phyloP scores from a whole-genome alignment of 2,888 invertebrate genomes.

The Eledone cirrhosa region DNA sequence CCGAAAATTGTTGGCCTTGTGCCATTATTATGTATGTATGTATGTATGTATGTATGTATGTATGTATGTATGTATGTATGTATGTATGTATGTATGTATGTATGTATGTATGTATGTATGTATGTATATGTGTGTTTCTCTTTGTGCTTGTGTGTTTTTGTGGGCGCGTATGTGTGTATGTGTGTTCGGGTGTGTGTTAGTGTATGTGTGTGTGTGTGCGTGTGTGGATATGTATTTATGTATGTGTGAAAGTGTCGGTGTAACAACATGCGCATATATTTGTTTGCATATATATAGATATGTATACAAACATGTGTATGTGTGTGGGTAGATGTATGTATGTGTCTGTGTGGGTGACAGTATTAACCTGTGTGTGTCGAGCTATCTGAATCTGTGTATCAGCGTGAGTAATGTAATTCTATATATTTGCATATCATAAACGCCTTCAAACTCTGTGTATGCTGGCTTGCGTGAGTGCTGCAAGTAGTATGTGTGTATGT shows the following conservation, averaged over 20 bases:
- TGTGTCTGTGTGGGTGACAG: neutral
- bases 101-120: neutral
- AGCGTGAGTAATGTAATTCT: too few relatives aligned
- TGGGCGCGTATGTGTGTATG: too few relatives aligned
- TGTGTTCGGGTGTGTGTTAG: neutral
- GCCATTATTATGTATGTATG: too few relatives aligned
- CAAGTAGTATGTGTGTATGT: too few relatives aligned
- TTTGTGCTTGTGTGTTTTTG: too few relatives aligned
- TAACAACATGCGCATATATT: neutral
- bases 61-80: neutral
- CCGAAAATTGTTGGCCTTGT: too few relatives aligned
- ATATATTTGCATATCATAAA: too few relatives aligned
- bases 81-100: neutral
- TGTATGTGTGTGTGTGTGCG: neutral
- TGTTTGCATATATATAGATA: neutral
- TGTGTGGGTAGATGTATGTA: neutral
- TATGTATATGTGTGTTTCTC: neutral
- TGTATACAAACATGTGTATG: neutral
- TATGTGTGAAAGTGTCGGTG: neutral
- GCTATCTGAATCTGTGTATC: neutral
- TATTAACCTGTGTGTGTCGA: neutral
- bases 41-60: neutral
- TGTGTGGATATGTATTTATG: neutral
- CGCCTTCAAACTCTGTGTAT: too few relatives aligned
- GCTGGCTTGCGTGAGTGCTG: too few relatives aligned